phyloP scores from a whole-genome alignment of 2,888 invertebrate species.

The Amphipyra berbera region DNA sequence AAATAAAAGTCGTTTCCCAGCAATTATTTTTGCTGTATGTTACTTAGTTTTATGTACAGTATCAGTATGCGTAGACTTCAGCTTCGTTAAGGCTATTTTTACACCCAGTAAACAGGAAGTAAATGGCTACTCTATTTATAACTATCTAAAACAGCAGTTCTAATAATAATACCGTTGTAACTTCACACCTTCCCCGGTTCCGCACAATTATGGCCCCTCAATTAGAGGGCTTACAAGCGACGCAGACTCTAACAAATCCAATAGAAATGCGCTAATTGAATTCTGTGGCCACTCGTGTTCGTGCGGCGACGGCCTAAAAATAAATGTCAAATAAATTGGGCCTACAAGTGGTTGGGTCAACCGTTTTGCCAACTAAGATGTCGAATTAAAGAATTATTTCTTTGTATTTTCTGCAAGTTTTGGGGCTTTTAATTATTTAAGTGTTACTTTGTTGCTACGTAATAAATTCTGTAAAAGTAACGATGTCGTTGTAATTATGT shows the following conservation, averaged over 20 bases:
- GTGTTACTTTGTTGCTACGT: too few relatives aligned
- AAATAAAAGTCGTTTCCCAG: too few relatives aligned
- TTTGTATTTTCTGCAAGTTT: not conserved
- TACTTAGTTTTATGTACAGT: too few relatives aligned
- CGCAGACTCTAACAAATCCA: constrained; percentile 3
- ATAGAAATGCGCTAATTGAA: constrained; percentile 9
- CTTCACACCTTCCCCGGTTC: not conserved
- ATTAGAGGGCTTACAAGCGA: constrained; percentile 2
- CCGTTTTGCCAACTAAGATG: not conserved
- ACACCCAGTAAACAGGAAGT: too few relatives aligned
- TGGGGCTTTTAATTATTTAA: not conserved
- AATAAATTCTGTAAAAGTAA: too few relatives aligned
- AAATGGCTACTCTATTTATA: too few relatives aligned
- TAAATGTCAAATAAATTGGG: constrained; percentile 2
- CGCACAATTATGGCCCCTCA: not conserved
- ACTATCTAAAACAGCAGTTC: too few relatives aligned
- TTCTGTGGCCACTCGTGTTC: not conserved
- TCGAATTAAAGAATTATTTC: not conserved
- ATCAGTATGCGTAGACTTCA: too few relatives aligned
- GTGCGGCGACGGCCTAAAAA: constrained; percentile 2
- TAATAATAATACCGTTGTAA: not conserved
- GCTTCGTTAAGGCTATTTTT: too few relatives aligned
- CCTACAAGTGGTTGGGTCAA: constrained; percentile 1
- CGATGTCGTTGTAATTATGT: too few relatives aligned
- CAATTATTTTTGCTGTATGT: too few relatives aligned